Conservation (phyloP, 2,888 invertebrate genomes). For the Tenthredo scrophulariae region DNA sequence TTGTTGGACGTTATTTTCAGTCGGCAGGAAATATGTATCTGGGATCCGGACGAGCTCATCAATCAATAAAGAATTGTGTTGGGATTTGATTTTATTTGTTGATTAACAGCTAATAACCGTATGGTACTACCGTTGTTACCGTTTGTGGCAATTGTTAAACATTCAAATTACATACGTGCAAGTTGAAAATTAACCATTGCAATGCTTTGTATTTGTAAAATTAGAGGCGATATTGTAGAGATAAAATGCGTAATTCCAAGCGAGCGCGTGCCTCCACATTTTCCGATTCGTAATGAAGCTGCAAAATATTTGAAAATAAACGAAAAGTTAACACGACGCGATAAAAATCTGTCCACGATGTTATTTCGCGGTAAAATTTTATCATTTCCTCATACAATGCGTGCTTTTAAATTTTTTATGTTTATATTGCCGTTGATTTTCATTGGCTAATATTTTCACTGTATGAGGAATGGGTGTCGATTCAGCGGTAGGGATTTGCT, state of each 20-base stretch:
- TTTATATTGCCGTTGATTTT: background rate
- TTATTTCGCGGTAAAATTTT: background rate
- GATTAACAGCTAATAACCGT: background rate
- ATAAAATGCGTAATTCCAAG: slow-evolving; percentile 7
- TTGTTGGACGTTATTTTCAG: background rate
- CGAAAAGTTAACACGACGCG: background rate
- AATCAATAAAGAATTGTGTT: background rate
- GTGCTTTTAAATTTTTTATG: background rate
- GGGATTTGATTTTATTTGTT: background rate
- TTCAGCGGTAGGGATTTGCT: background rate
- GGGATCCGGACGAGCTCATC: background rate
- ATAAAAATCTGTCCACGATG: slow-evolving; percentile 24
- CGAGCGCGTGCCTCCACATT: slow-evolving; percentile 23
- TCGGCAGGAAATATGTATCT: background rate
- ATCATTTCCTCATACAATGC: background rate
- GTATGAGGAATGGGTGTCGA: background rate
- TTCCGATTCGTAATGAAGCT: slow-evolving; percentile 25
- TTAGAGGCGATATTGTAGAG: slow-evolving; percentile 1
- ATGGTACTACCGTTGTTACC: background rate
- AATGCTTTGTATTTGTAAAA: background rate
- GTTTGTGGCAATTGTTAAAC: background rate
- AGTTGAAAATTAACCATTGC: background rate
- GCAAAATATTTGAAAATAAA: slow-evolving; percentile 28
- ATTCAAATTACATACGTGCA: background rate
- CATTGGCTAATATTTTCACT: slow-evolving; percentile 1